These are phyloP conservation scores for Thamnophis elegans DNA, from an alignment of 2,797 vertebrate genomes.

Conservation along the genomic window DNA sequence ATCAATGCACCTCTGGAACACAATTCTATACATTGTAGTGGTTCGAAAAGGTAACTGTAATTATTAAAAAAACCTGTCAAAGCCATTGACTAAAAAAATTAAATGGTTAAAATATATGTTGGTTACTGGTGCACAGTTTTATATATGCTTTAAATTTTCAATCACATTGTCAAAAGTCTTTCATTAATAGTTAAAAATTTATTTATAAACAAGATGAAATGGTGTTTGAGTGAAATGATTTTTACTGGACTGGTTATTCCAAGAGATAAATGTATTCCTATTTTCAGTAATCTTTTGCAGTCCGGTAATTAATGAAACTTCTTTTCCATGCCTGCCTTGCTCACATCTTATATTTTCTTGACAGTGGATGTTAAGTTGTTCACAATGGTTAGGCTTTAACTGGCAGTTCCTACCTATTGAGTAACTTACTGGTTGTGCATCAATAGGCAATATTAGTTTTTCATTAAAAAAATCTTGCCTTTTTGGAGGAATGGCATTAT, in stretches of 20 bases:
- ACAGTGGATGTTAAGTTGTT: constrained; percentile 1
- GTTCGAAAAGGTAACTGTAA: background rate
- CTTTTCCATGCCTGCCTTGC: constrained; percentile 21
- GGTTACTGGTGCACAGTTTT: constrained; percentile 31
- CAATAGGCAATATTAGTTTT: background rate
- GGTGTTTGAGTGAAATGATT: constrained; percentile 21
- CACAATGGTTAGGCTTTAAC: constrained; percentile 18
- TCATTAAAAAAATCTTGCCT: background rate
- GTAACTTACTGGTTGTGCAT: constrained; percentile 2
- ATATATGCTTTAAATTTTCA: constrained; percentile 4
- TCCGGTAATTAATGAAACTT: background rate
- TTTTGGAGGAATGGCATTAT: background rate
- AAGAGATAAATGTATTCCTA: constrained; percentile 20
- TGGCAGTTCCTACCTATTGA: constrained; percentile 40
- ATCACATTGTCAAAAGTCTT: constrained; percentile 48
- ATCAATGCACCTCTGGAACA: background rate
- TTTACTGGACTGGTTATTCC: constrained; percentile 42
- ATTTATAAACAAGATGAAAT: constrained; percentile 18
- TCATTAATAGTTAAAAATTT: background rate
- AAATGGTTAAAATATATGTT: constrained; percentile 28
- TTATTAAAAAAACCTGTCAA: constrained; percentile 10
- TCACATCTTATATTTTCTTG: constrained; percentile 28
- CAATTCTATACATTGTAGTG: background rate
- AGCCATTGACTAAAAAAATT: constrained; percentile 7
- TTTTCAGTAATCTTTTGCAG: background rate